Percentiles rank a stretch among this genome's conserved stretches.
phyloP scores from a whole-genome alignment of 2,113 vertebrate genomes.

The Carassius carassius region DNA sequence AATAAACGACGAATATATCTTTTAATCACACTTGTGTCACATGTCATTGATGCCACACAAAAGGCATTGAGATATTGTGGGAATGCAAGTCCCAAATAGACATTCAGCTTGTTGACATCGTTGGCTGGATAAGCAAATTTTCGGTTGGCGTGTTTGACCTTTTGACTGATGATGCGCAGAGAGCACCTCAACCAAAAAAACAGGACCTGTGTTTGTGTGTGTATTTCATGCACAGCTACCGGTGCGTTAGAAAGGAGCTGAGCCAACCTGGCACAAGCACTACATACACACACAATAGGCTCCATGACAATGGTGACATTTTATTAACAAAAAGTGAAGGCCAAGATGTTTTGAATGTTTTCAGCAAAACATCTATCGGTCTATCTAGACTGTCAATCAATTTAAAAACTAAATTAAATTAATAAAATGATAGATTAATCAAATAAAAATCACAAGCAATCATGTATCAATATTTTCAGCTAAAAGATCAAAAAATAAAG shows the following conservation, averaged over 20 bases:
- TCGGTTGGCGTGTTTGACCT: slow-evolving; percentile 62
- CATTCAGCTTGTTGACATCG: background rate
- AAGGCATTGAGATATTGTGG: slow-evolving; percentile 21
- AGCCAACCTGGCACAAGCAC: slow-evolving; percentile 54
- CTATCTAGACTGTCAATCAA: background rate
- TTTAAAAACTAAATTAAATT: background rate
- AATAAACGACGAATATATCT: slow-evolving; percentile 39
- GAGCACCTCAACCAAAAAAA: slow-evolving; percentile 66
- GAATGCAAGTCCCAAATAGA: slow-evolving; percentile 9
- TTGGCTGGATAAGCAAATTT: slow-evolving; percentile 52
- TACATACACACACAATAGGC: slow-evolving; percentile 47
- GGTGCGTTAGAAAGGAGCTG: slow-evolving; percentile 69
- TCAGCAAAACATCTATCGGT: background rate
- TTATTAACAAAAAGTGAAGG: slow-evolving; percentile 27
- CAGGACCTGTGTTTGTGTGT: slow-evolving; percentile 66
- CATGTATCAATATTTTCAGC: background rate
- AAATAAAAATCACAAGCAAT: background rate
- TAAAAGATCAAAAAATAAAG: background rate
- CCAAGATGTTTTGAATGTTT: background rate
- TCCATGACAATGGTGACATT: slow-evolving; percentile 41
- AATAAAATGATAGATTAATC: background rate
- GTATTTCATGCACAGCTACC: slow-evolving; percentile 73
- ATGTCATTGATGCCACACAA: slow-evolving; percentile 32
- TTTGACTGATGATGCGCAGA: slow-evolving; percentile 70
- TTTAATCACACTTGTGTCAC: slow-evolving; percentile 28